Evolutionary conservation across 2,113 vertebrate species (phyloP), one percentile per base, ranked within the genome.

Genomic region (Paramisgurnus dabryanus): DNA sequence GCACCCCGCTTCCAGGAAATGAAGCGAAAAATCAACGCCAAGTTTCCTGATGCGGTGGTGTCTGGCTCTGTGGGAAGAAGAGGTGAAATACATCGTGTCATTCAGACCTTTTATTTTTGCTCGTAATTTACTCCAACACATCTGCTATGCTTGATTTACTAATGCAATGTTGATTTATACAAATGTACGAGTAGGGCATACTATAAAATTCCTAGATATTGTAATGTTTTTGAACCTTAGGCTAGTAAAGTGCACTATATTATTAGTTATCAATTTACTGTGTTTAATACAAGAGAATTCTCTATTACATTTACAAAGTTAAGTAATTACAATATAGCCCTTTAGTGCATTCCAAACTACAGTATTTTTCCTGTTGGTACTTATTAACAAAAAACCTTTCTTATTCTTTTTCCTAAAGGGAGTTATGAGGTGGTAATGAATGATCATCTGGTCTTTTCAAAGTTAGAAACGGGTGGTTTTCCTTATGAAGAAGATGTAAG

Each of bases 371-470:
- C 22, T 22, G 22, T 22, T 22, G 22, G 22, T 22, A 22, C 22
- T 22, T 22, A 1, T 22, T 22, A 22, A 22, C 22, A 22, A 22
- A 18, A 58, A 7, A 11, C 17, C 17, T 57, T 57, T 15, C 15
- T 27, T 57, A 45, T 63, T 47, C 43, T 49, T 65, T 12, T 39
- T n/a, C 58, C 63, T 67, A 15, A 65, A 95, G 95, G 93, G 67
- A 91, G 93, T 72, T 95, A 95, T 6, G 95, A 96, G 89, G 92
- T 96, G 3, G 91, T 94, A 82, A 92, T 95, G 87, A 93, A 96
- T 7, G 95, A 92, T 75, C 91, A 95, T 82, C 87, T 95, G 49
- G 86, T 95, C 70, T 96, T 96, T 87, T 96, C 95, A 83, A 96
- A 95, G 83, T 89, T 95, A 85, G 94, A 95, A 78, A 93, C 90